Evolutionary conservation across 1,140 invertebrate species (phyloP).

Genomic region (Wasmannia auropunctata): DNA sequence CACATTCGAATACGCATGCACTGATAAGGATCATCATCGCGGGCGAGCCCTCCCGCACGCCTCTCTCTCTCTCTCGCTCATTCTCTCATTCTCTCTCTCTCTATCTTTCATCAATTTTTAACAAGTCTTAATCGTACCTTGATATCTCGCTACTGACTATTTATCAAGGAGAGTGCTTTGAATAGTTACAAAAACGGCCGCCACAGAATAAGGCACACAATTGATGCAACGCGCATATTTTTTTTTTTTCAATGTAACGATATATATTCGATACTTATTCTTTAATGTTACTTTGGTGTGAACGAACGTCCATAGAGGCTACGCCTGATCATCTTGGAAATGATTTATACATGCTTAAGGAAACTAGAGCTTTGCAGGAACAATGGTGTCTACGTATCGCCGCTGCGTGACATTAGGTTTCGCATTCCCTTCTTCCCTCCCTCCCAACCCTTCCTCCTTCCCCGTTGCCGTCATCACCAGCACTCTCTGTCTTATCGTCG

Average conservation of each 20-base stretch:
- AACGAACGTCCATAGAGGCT: slow-evolving; percentile 60
- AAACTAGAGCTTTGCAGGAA: slow-evolving; percentile 75
- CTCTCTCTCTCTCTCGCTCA: slow-evolving; percentile 16
- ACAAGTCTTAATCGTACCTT: slow-evolving; percentile 52
- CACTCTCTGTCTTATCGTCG: slow-evolving; percentile 22
- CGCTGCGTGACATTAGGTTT: slow-evolving; percentile 69
- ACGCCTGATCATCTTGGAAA: slow-evolving; percentile 64
- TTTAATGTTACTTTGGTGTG: slow-evolving; percentile 69
- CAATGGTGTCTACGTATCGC: slow-evolving; percentile 72
- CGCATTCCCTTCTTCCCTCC: background rate
- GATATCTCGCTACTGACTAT: slow-evolving; percentile 43
- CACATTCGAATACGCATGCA: slow-evolving; percentile 57
- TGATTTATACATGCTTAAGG: slow-evolving; percentile 65
- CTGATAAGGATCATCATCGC: slow-evolving; percentile 58
- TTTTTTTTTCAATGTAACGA: slow-evolving; percentile 76
- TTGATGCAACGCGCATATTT: slow-evolving; percentile 85
- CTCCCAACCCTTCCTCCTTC: too few species aligned
- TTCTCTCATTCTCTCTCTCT: background rate
- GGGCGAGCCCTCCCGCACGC: background rate
- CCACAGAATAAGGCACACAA: slow-evolving; percentile 85
- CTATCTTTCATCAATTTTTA: slow-evolving; percentile 39
- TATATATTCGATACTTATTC: slow-evolving; percentile 72
- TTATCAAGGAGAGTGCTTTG: slow-evolving; percentile 69
- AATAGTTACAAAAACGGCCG: slow-evolving; percentile 84
- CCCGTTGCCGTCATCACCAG: background rate